Percentiles rank a stretch among this genome's conserved stretches.
Evolutionary conservation across 2,113 vertebrate genomes (phyloP).

Genomic region (Pithys albifrons): DNA sequence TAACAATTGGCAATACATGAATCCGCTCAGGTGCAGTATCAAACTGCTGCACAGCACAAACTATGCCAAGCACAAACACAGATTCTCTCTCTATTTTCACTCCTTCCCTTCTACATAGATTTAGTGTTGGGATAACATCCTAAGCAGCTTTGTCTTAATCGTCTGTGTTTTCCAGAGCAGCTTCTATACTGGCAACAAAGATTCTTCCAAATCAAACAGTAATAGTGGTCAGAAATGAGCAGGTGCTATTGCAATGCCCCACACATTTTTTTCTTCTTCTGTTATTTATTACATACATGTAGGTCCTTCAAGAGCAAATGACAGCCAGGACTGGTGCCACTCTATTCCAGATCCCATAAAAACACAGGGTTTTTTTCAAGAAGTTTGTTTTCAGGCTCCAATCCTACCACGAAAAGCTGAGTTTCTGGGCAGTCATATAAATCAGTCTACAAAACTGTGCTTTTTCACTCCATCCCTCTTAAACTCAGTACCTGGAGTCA

Average conservation of each 20-base stretch:
- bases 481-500: background rate
- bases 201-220: background rate
- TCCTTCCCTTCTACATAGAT: background rate
- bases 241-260: background rate
- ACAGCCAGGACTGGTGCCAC: background rate
- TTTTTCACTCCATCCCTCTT: background rate
- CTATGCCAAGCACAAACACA: background rate
- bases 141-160: background rate
- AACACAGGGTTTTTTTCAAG: fast-evolving
- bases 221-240: background rate
- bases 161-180: background rate
- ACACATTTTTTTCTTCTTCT: background rate
- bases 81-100: background rate
- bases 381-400: background rate
- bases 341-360: background rate
- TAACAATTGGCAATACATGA: background rate
- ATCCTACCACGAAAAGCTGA: background rate
- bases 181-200: background rate
- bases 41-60: background rate
- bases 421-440: background rate
- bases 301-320: background rate
- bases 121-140: background rate
- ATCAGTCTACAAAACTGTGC: background rate
- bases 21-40: background rate
- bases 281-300: background rate